A percentile compares a stretch with the other conserved stretches of the same genome.
Conservation (phyloP, 2,113 vertebrate species). For the Cygnus atratus region DNA sequence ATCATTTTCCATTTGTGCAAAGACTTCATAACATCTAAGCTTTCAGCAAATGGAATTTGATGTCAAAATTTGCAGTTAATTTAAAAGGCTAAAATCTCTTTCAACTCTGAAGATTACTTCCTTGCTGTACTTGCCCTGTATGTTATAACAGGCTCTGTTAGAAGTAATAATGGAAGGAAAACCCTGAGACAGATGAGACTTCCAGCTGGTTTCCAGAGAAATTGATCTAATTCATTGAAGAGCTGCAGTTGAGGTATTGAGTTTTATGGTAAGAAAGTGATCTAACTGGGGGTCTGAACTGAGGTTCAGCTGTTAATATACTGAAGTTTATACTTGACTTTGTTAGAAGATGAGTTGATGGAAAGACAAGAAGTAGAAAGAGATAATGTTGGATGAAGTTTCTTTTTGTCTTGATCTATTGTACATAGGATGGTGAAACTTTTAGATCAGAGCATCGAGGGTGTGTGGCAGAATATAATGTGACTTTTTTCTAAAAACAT, state of each 20-base stretch:
- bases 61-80: background rate
- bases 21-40: background rate
- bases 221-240: background rate
- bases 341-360: background rate
- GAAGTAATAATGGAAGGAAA: background rate
- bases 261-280: background rate
- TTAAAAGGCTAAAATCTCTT: background rate
- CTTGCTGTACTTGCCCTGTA: background rate
- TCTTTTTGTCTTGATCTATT: background rate
- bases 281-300: background rate
- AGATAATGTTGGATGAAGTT: background rate
- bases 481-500: background rate
- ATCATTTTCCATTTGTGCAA: background rate
- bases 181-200: background rate
- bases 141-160: background rate
- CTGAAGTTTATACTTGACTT: background rate
- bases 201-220: background rate
- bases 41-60: background rate
- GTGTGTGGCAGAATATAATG: background rate
- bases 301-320: background rate
- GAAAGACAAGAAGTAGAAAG: background rate
- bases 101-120: background rate
- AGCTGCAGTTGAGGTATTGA: background rate
- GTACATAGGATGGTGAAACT: background rate
- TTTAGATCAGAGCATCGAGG: background rate